These are phyloP conservation scores for Petaurus breviceps DNA, from an alignment of 2,113 vertebrate species.

Conservation along the genomic window DNA sequence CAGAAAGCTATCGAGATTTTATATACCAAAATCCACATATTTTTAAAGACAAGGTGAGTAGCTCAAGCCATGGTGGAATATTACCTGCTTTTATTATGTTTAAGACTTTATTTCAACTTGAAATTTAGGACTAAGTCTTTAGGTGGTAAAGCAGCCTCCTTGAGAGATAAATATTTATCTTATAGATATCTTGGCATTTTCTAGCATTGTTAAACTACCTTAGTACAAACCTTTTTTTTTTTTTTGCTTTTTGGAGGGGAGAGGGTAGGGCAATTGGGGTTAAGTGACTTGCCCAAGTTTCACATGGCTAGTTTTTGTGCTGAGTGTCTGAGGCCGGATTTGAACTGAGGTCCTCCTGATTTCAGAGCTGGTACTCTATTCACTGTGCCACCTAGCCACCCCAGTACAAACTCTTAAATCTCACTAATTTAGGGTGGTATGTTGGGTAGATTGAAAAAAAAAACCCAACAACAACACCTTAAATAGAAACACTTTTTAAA, in stretches of 20 bases:
- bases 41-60: slow-evolving; percentile 96
- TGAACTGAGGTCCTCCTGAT: too few relatives aligned
- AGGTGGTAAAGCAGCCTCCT: too few relatives aligned
- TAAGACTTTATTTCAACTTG: slow-evolving; percentile 59
- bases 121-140: background rate
- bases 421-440: slow-evolving; percentile 12
- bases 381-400: too few relatives aligned
- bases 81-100: slow-evolving; percentile 81
- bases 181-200: too few relatives aligned
- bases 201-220: too few relatives aligned
- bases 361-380: too few relatives aligned
- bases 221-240: slow-evolving; percentile 28
- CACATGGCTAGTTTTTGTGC: too few relatives aligned
- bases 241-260: too few relatives aligned
- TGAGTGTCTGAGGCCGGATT: too few relatives aligned
- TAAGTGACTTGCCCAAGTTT: too few relatives aligned
- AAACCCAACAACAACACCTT: slow-evolving; percentile 16
- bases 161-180: too few relatives aligned
- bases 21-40: slow-evolving; percentile 92
- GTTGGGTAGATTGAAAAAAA: slow-evolving; percentile 22
- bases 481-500: background rate
- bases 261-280: too few relatives aligned
- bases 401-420: slow-evolving; percentile 35
- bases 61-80: slow-evolving; percentile 22
- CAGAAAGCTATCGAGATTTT: slow-evolving; percentile 96